Conservation (phyloP, 2,888 invertebrate species). For the Abrostola tripartita region DNA sequence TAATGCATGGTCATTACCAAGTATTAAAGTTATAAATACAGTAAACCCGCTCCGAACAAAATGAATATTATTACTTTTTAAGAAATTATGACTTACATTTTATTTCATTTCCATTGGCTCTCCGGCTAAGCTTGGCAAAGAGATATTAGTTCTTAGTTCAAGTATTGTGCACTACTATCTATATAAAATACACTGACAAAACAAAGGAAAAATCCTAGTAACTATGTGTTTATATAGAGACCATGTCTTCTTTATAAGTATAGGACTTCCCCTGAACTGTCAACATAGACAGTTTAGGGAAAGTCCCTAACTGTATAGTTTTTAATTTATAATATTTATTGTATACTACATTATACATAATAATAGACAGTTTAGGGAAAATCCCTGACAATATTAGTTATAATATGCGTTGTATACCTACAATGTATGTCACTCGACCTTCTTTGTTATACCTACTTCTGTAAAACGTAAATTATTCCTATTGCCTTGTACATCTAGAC, state of each 20-base stretch:
- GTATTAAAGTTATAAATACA: background rate
- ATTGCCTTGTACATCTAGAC: conserved; percentile 25
- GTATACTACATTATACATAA: background rate
- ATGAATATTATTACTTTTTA: background rate
- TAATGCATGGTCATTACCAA: conserved; percentile 7
- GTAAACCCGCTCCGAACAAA: conserved; percentile 5
- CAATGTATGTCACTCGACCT: background rate
- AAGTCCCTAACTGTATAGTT: too few species aligned
- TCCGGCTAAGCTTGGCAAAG: background rate
- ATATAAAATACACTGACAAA: too few species aligned
- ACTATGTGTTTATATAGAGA: too few species aligned
- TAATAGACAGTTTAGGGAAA: background rate
- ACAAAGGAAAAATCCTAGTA: too few species aligned
- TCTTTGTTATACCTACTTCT: background rate
- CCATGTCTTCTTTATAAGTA: too few species aligned
- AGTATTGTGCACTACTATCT: too few species aligned
- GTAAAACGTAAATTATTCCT: conserved; percentile 19
- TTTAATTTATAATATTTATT: too few species aligned
- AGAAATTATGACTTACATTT: background rate
- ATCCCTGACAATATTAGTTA: too few species aligned
- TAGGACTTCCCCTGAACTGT: too few species aligned
- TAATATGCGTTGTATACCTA: background rate
- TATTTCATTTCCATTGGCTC: background rate
- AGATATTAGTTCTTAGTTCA: too few species aligned
- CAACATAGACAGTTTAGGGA: too few species aligned